These are phyloP conservation scores for Diprion similis DNA, from an alignment of 1,140 invertebrate genomes.

Conservation along the genomic window DNA sequence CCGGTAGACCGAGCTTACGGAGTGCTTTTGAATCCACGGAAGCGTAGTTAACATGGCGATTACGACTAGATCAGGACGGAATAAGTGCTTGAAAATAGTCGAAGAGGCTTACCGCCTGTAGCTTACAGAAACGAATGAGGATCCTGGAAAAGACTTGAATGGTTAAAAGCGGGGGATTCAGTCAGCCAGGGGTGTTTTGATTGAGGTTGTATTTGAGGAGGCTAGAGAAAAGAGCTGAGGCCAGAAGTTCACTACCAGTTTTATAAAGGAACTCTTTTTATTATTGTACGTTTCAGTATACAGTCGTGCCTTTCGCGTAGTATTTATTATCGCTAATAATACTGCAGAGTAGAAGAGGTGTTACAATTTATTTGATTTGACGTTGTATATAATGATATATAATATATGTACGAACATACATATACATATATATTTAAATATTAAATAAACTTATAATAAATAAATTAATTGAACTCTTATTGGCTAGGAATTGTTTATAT, in stretches of 20 bases:
- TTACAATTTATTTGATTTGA: conserved; percentile 41
- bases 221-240: neutral
- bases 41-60: no score
- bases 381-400: conserved; percentile 44
- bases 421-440: conserved; percentile 28
- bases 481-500: neutral
- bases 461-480: conserved; percentile 46
- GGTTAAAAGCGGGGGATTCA: neutral
- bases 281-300: conserved; percentile 34
- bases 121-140: neutral
- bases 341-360: conserved; percentile 52
- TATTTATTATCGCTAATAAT: conserved; percentile 51
- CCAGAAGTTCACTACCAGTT: no score
- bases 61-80: no score
- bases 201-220: neutral
- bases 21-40: no score
- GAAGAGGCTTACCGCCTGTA: no score
- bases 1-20: no score
- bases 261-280: conserved; percentile 6
- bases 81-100: no score
- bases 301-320: conserved; percentile 32
- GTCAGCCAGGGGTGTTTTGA: neutral
- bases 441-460: conserved; percentile 53
- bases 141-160: neutral
- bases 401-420: conserved; percentile 30